Evolutionary conservation across 1,140 invertebrate species (phyloP), one percentile per base, ranked within the genome.

Genomic region (Carcinoscorpius rotundicauda): DNA sequence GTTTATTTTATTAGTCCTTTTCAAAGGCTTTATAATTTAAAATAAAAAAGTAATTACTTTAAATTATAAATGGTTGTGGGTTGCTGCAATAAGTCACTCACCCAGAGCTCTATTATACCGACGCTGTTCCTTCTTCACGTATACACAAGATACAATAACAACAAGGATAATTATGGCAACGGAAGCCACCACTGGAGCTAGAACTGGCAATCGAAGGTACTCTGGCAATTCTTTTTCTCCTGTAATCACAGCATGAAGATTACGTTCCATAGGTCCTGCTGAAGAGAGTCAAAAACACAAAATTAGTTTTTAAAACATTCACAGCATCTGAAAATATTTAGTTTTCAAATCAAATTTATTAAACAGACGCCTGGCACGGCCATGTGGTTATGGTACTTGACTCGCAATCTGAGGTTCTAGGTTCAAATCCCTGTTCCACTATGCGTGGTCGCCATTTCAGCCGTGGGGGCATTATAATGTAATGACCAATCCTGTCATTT

Each of bases 111-210:
- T 62, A 62, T 64, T 68, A 64, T 68, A 64, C 51, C 64, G 61
- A 52, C 62, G 64, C 52, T 72, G 71, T 64, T 71, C 71, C 29
- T 62, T 63, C 56, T 66, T 67, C 61, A 73, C 64, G 64, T 73
- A 72, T 52, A 66, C 61, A 65, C 69, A 72, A 52, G 71, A 68
- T 11, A 62, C 63, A 10, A 70, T 64, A 9, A 73, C 68, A n/a
- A 72, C 71, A 52, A 73, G 60, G 4, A 73, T 61, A 50, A 72
- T 66, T 48, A 69, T 61, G 49, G 70, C 72, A 49, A 71, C 67
- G 4, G 66, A 67, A 11, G 64, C 62, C 6, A 58, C 67, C 53
- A 73, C 61, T 29, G 70, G 68, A 8, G 66, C 64, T 6, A 73
- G 57, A 53, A 72, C 67, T 8, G 64, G 51, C n/a, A 66, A 51